phyloP scores from a whole-genome alignment of 2,113 vertebrate species.

The Echinops telfairi region DNA sequence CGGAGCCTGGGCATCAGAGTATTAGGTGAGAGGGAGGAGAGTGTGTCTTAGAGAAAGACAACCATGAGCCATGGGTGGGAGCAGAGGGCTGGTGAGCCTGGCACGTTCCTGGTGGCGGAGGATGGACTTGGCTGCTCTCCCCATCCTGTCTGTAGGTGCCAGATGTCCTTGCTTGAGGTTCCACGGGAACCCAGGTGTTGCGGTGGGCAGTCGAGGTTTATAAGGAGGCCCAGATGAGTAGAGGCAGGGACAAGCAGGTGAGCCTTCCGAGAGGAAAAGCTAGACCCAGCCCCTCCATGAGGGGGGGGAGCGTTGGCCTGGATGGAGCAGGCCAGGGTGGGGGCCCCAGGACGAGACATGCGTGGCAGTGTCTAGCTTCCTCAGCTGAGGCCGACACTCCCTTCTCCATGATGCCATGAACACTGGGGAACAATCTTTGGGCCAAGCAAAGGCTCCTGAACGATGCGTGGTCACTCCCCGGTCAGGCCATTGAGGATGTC shows the following conservation, averaged over 20 bases:
- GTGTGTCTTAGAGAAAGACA: neutral
- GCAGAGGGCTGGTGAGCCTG: neutral
- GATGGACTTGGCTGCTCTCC: neutral
- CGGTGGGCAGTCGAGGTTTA: neutral
- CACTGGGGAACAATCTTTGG: neutral
- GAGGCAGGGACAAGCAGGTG: neutral
- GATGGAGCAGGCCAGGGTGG: neutral
- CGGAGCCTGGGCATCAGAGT: neutral
- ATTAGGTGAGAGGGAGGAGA: neutral
- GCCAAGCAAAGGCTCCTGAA: neutral
- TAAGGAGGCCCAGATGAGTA: neutral
- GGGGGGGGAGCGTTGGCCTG: neutral
- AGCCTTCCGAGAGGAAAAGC: neutral
- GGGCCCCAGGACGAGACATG: neutral
- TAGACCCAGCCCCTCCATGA: neutral
- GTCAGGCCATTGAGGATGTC: neutral
- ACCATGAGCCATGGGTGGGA: neutral
- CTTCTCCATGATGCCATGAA: neutral
- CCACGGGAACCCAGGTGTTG: neutral
- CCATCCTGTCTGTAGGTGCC: neutral
- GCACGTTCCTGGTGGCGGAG: neutral
- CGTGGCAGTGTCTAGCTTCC: neutral
- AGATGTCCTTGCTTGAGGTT: neutral
- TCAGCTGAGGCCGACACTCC: neutral
- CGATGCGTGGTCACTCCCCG: neutral